Conservation (phyloP, 2,888 invertebrate species). For the Bimastos eiseni region DNA sequence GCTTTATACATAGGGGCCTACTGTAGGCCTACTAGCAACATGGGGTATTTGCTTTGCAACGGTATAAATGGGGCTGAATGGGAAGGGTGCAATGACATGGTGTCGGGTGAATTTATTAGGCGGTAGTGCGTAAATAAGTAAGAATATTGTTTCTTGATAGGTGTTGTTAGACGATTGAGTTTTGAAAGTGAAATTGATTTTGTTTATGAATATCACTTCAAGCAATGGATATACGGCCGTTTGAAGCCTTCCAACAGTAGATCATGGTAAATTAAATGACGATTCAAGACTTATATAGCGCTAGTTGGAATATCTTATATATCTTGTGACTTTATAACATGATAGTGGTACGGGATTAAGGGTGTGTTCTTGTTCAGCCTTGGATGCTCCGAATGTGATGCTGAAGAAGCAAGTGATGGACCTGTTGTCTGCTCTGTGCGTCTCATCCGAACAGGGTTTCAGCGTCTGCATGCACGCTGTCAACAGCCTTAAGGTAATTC, state of each 20-base stretch:
- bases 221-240: neutral
- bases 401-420: slow-evolving; percentile 97
- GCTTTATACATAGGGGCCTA: too few species aligned
- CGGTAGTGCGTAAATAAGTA: too few species aligned
- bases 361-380: slow-evolving; percentile 47
- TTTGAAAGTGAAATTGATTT: neutral
- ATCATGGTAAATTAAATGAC: neutral
- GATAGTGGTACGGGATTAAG: neutral
- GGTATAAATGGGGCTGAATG: neutral
- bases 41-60: neutral
- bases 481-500: slow-evolving; percentile 83
- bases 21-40: neutral
- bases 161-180: too few species aligned
- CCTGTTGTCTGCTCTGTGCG: slow-evolving; percentile 88
- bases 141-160: too few species aligned
- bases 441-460: slow-evolving; percentile 79
- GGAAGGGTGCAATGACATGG: neutral
- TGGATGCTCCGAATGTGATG: slow-evolving; percentile 84
- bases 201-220: neutral
- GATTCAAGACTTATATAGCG: neutral
- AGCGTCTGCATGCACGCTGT: slow-evolving; percentile 72
- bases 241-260: neutral
- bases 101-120: neutral
- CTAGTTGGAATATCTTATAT: neutral
- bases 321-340: neutral